A percentile compares a stretch with the other conserved stretches of the same genome.
These are phyloP conservation scores for Sinosuthora webbiana DNA, from an alignment of 2,113 vertebrate species.

Conservation along the genomic window DNA sequence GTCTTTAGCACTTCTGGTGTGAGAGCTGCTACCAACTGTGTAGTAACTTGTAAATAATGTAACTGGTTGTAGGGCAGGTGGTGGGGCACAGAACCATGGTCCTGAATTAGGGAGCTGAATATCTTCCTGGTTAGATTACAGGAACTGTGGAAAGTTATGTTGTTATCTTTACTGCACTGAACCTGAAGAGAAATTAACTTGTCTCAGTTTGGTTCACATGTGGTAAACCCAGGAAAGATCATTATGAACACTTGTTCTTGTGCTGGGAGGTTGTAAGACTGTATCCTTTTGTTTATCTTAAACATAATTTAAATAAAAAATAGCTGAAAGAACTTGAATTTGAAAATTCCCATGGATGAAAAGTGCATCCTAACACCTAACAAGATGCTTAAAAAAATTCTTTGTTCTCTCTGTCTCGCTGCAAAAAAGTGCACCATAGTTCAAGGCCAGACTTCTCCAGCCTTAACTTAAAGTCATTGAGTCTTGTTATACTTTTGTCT, in stretches of 20 bases:
- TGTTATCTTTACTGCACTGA: neutral
- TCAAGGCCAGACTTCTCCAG: neutral
- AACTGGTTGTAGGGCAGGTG: neutral
- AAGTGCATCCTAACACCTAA: neutral
- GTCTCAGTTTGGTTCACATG: neutral
- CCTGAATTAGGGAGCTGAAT: neutral
- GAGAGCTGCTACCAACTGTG: neutral
- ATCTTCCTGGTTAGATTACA: neutral
- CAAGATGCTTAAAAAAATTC: neutral
- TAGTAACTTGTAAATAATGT: neutral
- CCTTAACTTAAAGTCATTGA: neutral
- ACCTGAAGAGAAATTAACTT: neutral
- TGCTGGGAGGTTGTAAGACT: neutral
- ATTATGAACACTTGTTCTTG: neutral
- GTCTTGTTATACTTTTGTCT: slow-evolving; percentile 10
- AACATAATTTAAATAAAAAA: neutral
- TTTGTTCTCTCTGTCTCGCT: neutral
- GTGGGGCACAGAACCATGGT: neutral
- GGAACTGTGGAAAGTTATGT: neutral
- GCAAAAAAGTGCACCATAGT: neutral
- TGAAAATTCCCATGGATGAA: neutral
- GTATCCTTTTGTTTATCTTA: neutral
- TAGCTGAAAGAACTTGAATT: neutral
- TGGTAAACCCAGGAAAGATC: neutral
- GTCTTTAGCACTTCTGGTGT: neutral